These are phyloP conservation scores for Anguilla rostrata DNA, from an alignment of 2,113 vertebrate genomes.

Conservation along the genomic window DNA sequence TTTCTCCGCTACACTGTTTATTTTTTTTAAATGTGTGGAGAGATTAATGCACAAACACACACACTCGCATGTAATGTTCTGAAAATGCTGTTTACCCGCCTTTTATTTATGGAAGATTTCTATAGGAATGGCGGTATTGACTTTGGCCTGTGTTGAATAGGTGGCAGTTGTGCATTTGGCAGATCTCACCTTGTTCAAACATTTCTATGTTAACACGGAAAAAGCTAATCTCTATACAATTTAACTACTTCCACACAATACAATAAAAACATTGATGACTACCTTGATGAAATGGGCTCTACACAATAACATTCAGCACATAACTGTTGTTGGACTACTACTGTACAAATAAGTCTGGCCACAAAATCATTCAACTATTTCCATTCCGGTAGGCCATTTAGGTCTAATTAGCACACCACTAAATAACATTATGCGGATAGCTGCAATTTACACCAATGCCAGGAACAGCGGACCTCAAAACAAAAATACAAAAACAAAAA, in stretches of 20 bases:
- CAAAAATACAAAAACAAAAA: neutral
- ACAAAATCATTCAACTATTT: neutral
- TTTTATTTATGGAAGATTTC: neutral
- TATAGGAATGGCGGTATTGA: neutral
- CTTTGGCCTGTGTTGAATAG: neutral
- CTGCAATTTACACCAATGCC: neutral
- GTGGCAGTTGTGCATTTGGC: neutral
- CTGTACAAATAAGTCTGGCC: constrained; percentile 3
- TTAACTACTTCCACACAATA: neutral
- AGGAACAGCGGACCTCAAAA: neutral
- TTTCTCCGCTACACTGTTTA: neutral
- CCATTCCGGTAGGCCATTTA: neutral
- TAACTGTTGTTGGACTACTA: neutral
- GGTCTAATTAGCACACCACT: neutral
- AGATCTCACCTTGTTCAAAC: neutral
- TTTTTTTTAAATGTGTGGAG: neutral
- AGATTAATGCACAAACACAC: neutral
- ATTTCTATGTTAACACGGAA: neutral
- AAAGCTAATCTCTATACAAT: neutral
- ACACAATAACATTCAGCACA: neutral
- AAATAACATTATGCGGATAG: neutral
- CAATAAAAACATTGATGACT: neutral
- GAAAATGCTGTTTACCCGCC: neutral
- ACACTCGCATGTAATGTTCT: neutral
- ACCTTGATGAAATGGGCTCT: neutral